These are phyloP conservation scores for Amaurobius ferox DNA, from an alignment of 2,888 invertebrate species.

Conservation along the genomic window DNA sequence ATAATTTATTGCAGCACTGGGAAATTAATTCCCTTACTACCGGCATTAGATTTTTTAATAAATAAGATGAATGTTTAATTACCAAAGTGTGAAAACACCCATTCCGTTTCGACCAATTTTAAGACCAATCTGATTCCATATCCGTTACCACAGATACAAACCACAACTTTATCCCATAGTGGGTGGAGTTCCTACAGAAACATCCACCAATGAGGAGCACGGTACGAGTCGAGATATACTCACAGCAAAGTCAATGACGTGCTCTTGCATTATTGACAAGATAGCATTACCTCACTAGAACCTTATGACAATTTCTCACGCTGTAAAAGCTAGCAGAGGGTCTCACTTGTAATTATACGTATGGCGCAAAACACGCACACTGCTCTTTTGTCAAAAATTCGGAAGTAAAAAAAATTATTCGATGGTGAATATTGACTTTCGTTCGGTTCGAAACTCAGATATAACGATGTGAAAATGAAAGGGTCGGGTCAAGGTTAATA, in stretches of 20 bases:
- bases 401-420: slow-evolving; percentile 34
- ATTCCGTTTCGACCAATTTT: background rate
- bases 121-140: background rate
- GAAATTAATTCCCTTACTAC: no score
- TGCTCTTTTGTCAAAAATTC: slow-evolving; percentile 38
- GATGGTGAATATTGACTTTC: slow-evolving; percentile 43
- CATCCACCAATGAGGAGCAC: slow-evolving; percentile 57
- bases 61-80: background rate
- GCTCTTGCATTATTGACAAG: slow-evolving; percentile 71
- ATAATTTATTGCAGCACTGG: no score
- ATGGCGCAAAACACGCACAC: slow-evolving; percentile 25
- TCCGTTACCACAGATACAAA: slow-evolving; percentile 68
- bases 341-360: slow-evolving; percentile 39
- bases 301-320: slow-evolving; percentile 65
- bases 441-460: slow-evolving; percentile 24
- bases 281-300: slow-evolving; percentile 61
- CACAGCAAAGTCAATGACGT: slow-evolving; percentile 44
- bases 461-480: slow-evolving; percentile 36
- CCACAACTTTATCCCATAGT: slow-evolving; percentile 59
- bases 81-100: background rate
- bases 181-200: slow-evolving; percentile 25
- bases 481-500: slow-evolving; percentile 69
- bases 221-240: slow-evolving; percentile 13
- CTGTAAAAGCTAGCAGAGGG: background rate
- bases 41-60: no score